These are phyloP conservation scores for Chiroxiphia lanceolata DNA, from an alignment of 2,797 vertebrate species.

Conservation along the genomic window DNA sequence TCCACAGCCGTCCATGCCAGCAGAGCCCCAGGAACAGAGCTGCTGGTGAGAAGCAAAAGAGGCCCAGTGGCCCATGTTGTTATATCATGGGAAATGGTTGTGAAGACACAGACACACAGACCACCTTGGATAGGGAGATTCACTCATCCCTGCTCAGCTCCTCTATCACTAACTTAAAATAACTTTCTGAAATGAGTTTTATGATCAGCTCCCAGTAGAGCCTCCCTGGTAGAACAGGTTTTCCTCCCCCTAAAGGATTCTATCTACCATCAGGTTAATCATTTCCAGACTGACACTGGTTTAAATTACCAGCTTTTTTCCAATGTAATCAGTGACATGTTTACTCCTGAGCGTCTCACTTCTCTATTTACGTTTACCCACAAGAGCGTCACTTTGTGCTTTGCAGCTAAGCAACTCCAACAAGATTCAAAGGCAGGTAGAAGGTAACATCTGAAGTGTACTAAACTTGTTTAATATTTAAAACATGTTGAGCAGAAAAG, in stretches of 20 bases:
- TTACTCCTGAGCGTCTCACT: neutral
- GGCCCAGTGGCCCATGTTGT: fast-evolving
- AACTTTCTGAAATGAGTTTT: neutral
- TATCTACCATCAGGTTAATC: neutral
- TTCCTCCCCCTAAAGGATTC: neutral
- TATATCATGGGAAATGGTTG: neutral
- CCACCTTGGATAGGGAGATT: fast-evolving
- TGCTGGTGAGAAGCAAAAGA: fast-evolving
- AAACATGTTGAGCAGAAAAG: neutral
- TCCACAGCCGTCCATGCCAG: neutral
- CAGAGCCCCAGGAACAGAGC: neutral
- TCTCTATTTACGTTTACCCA: neutral
- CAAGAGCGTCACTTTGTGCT: neutral
- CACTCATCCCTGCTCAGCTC: neutral
- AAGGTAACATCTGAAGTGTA: neutral
- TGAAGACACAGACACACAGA: neutral
- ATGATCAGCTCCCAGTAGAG: neutral
- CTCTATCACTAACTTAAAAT: neutral
- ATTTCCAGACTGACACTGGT: neutral
- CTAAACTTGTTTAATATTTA: neutral
- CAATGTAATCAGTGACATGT: neutral
- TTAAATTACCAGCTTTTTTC: neutral
- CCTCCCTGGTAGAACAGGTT: neutral
- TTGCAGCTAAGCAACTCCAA: neutral
- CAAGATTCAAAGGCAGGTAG: neutral